phyloP scores from a whole-genome alignment of 2,888 invertebrate species.

The Erebia epiphron region DNA sequence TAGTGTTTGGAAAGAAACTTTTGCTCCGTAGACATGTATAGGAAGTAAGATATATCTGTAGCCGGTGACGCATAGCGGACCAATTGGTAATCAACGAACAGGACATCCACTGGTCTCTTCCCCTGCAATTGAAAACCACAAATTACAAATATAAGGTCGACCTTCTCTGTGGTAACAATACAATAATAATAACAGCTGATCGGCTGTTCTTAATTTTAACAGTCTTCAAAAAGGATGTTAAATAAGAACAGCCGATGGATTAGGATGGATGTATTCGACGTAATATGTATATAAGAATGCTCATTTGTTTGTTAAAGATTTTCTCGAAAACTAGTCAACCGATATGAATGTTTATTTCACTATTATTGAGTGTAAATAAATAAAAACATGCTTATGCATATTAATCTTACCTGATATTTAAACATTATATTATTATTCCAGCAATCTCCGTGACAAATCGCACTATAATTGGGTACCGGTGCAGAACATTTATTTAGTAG shows the following conservation, averaged over 20 bases:
- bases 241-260: too few relatives aligned
- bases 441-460: slow-evolving; percentile 68
- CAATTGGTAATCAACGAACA: slow-evolving; percentile 63
- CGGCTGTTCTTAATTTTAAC: too few relatives aligned
- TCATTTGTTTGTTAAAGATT: too few relatives aligned
- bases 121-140: slow-evolving; percentile 53
- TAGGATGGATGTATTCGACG: too few relatives aligned
- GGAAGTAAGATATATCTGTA: slow-evolving; percentile 64
- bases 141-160: background rate
- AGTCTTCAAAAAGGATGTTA: too few relatives aligned
- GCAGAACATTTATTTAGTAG: slow-evolving; percentile 58
- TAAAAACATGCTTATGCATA: too few relatives aligned
- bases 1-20: slow-evolving; percentile 58
- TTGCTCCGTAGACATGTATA: slow-evolving; percentile 62
- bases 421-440: slow-evolving; percentile 67
- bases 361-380: too few relatives aligned
- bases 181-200: too few relatives aligned
- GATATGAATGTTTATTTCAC: too few relatives aligned
- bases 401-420: slow-evolving; percentile 55
- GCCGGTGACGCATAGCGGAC: slow-evolving; percentile 63
- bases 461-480: slow-evolving; percentile 49
- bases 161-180: too few relatives aligned
- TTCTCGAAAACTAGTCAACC: too few relatives aligned
- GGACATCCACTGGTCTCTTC: slow-evolving; percentile 57
- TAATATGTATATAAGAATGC: too few relatives aligned